Percentiles rank a stretch among this genome's conserved stretches.
Conservation (phyloP, 2,797 vertebrate species). For the Mormyrus hasselquistii region DNA sequence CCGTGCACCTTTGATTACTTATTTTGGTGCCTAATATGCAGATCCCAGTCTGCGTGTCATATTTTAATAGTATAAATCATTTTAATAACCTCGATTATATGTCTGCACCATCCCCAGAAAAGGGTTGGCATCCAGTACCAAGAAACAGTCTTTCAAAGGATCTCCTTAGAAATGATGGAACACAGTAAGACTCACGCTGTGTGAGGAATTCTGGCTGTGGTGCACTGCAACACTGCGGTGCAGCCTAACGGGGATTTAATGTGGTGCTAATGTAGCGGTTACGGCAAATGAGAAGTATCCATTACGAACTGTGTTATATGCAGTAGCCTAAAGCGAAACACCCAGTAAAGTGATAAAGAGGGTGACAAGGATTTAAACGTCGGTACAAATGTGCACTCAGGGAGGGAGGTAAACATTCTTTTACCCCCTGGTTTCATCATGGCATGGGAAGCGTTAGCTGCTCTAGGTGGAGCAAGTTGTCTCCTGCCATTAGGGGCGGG, state of each 20-base stretch:
- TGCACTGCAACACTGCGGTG: not conserved
- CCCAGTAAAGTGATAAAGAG: conserved; percentile 16
- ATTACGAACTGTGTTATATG: not conserved
- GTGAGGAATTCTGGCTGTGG: not conserved
- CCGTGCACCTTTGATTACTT: not conserved
- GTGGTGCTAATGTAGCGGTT: conserved; percentile 8
- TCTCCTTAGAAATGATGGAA: not conserved
- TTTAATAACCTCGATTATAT: not conserved
- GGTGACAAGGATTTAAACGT: not conserved
- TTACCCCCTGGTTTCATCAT: conserved; percentile 55
- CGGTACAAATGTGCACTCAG: not conserved
- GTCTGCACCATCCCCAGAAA: not conserved
- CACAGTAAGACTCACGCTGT: not conserved
- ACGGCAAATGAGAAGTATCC: not conserved
- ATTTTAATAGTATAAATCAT: not conserved
- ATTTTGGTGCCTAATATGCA: conserved; percentile 2
- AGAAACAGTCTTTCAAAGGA: not conserved
- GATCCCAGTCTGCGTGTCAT: not conserved
- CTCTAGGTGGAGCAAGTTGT: conserved; percentile 45
- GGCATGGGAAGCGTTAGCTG: conserved; percentile 42
- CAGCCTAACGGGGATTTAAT: conserved; percentile 2
- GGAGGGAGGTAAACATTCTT: conserved; percentile 27
- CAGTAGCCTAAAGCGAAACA: not conserved
- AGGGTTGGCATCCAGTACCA: not conserved
- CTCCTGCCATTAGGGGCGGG: conserved; percentile 46